phyloP scores from a whole-genome alignment of 1,140 invertebrate genomes.

The Sitobion miscanthi region DNA sequence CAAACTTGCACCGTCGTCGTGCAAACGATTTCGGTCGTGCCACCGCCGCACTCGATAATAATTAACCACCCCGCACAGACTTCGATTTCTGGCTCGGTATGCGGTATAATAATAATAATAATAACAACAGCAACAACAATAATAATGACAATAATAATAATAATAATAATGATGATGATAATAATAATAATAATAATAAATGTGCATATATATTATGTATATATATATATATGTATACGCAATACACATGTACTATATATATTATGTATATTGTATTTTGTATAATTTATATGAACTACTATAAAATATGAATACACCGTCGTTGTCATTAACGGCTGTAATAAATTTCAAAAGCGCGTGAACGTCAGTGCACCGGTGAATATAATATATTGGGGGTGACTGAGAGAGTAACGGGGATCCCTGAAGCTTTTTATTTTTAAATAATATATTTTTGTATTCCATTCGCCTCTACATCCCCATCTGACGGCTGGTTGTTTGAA shows the following conservation, averaged over 20 bases:
- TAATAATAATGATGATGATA: background rate
- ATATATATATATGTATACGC: too few relatives aligned
- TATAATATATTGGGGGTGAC: background rate
- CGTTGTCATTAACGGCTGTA: conserved; percentile 13
- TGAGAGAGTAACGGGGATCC: background rate
- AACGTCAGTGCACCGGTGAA: background rate
- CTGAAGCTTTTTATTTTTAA: background rate
- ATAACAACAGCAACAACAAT: background rate
- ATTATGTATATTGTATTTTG: background rate
- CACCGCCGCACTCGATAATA: background rate
- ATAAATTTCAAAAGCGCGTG: conserved; percentile 1
- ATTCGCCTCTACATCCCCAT: background rate
- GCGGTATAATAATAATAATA: background rate
- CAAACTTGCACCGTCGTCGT: background rate
- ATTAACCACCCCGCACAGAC: background rate
- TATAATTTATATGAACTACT: background rate
- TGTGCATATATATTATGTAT: background rate
- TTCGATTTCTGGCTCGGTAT: background rate
- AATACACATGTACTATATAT: background rate
- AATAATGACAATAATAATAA: background rate
- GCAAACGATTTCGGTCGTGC: background rate
- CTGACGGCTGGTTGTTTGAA: background rate
- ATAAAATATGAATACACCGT: background rate
- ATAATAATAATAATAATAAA: background rate
- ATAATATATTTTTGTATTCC: background rate